phyloP scores from a whole-genome alignment of 2,888 invertebrate species.

The Drosophila pseudotalamancana region DNA sequence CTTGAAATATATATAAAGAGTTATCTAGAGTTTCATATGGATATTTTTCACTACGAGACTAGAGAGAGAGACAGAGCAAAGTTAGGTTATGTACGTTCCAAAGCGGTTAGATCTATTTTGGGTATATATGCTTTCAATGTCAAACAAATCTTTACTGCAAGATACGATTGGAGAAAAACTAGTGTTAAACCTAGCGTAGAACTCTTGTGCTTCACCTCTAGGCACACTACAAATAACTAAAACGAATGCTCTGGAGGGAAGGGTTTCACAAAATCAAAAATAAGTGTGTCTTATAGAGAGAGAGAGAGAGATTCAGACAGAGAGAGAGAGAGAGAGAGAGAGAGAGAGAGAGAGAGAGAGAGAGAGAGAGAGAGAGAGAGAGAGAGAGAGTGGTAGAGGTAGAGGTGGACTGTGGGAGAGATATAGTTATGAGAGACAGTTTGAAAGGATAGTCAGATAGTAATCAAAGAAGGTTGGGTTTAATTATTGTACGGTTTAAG shows the following conservation, averaged over 20 bases:
- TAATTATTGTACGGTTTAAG: conserved; percentile 26
- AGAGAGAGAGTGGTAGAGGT: conserved; percentile 15
- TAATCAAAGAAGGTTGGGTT: conserved; percentile 7
- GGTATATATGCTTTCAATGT: conserved; percentile 27
- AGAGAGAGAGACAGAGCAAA: conserved; percentile 38
- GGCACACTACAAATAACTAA: conserved; percentile 63
- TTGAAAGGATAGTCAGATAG: conserved; percentile 23
- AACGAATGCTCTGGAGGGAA: conserved; percentile 54
- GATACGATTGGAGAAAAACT: conserved; percentile 35
- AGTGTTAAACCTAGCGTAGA: conserved; percentile 52
- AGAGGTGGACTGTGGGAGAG: too few species aligned
- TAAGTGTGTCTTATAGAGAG: conserved; percentile 48
- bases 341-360: conserved; percentile 26
- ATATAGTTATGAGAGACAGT: conserved; percentile 13
- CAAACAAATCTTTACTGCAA: conserved; percentile 28
- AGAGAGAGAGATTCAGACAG: conserved; percentile 16
- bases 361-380: conserved; percentile 23
- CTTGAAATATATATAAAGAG: conserved; percentile 60
- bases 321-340: conserved; percentile 20
- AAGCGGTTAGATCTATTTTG: conserved; percentile 43
- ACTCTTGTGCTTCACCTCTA: conserved; percentile 58
- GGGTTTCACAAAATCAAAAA: conserved; percentile 53
- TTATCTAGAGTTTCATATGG: conserved; percentile 38
- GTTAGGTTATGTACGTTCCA: conserved; percentile 46
- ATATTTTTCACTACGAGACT: conserved; percentile 51